These are phyloP conservation scores for Champsocephalus esox DNA, from an alignment of 2,797 vertebrate species.

Conservation along the genomic window DNA sequence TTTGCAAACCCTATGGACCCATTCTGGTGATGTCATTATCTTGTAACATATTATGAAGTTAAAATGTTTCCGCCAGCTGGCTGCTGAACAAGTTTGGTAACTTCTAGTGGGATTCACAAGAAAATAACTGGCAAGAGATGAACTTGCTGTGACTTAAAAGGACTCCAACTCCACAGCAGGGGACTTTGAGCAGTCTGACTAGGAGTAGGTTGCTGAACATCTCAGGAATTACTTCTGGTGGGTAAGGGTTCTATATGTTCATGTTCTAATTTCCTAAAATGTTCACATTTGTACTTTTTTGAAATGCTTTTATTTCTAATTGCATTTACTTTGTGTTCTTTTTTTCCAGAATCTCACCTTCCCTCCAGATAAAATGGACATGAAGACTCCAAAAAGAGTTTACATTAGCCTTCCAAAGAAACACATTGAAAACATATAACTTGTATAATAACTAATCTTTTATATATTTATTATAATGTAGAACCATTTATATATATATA, in stretches of 20 bases:
- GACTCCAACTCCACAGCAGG: not conserved
- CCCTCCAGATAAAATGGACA: constrained; percentile 31
- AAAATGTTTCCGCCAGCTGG: not conserved
- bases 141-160: not conserved
- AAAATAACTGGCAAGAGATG: constrained; percentile 6
- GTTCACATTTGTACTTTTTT: not conserved
- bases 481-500: too few species aligned
- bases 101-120: not conserved
- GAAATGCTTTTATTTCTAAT: not conserved
- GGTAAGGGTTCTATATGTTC: constrained; percentile 1
- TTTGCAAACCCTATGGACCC: not conserved
- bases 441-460: not conserved
- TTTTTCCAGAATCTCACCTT: not conserved
- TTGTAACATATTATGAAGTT: not conserved
- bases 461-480: too few species aligned
- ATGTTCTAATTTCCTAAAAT: not conserved
- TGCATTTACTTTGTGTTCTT: not conserved
- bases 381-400: not conserved
- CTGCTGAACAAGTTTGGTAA: constrained; percentile 19
- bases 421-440: not conserved
- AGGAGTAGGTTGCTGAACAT: not conserved
- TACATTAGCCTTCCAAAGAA: constrained; percentile 65
- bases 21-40: not conserved
- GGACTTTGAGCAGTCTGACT: not conserved
- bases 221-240: constrained; percentile 26